Conservation (phyloP, 2,797 vertebrate genomes). For the Ataeniobius toweri region DNA sequence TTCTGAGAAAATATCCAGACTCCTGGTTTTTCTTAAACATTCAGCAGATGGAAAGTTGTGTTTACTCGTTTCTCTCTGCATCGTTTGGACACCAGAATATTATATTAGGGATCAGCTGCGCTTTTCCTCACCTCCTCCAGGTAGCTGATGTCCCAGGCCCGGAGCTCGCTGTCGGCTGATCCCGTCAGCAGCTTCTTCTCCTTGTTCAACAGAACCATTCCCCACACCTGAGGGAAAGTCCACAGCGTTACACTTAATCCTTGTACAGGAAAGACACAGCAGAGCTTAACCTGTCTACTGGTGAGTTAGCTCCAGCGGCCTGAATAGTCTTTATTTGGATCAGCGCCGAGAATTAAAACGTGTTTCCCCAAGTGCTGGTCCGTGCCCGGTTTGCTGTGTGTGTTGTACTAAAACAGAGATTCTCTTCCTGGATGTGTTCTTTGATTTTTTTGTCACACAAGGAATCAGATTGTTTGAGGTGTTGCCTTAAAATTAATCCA, state of each 20-base stretch:
- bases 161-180: constrained; percentile 93
- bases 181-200: constrained; percentile 90
- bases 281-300: neutral
- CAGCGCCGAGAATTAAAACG: too few relatives aligned
- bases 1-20: neutral
- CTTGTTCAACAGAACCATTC: constrained; percentile 86
- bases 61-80: neutral
- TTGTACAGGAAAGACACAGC: neutral
- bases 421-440: too few relatives aligned
- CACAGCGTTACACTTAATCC: neutral
- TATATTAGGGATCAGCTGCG: neutral
- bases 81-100: too few relatives aligned
- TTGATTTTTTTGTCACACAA: neutral
- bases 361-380: too few relatives aligned
- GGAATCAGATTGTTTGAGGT: neutral
- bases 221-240: constrained; percentile 88
- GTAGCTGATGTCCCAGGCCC: constrained; percentile 90
- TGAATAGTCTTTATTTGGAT: too few relatives aligned
- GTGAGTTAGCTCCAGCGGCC: too few relatives aligned
- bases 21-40: neutral
- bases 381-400: too few relatives aligned
- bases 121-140: constrained; percentile 84
- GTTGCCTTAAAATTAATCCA: neutral
- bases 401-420: too few relatives aligned
- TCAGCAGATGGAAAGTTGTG: neutral